Evolutionary conservation across 1,140 invertebrate species (phyloP).

Genomic region (Micrasema minimum): DNA sequence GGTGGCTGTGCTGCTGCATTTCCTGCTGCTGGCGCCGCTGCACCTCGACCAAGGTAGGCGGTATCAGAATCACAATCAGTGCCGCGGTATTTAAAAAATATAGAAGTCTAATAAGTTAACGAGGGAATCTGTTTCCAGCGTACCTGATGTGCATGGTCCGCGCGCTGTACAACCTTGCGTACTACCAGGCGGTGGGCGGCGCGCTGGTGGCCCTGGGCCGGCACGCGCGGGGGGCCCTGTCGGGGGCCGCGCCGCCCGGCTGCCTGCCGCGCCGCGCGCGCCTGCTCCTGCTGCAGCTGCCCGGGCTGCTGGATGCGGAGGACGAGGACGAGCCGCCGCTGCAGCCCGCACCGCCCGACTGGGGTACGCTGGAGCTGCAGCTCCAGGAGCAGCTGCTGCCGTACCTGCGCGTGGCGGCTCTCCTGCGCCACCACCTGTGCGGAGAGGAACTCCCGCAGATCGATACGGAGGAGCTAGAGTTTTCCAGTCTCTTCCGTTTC

Average conservation of each 20-base stretch:
- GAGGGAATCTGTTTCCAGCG: too few species aligned
- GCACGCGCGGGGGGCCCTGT: constrained; percentile 60
- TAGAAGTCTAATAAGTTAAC: too few species aligned
- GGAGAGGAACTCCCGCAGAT: constrained; percentile 81
- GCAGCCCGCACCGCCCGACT: constrained; percentile 39
- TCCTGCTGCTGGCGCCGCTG: constrained; percentile 85
- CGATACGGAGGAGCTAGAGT: constrained; percentile 72
- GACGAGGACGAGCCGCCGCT: constrained; percentile 19
- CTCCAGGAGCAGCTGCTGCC: constrained; percentile 84
- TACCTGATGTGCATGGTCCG: constrained; percentile 89
- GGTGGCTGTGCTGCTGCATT: constrained; percentile 84
- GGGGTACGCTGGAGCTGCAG: constrained; percentile 57
- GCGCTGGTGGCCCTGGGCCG: constrained; percentile 74
- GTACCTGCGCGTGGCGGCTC: constrained; percentile 84
- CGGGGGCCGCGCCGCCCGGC: constrained; percentile 55
- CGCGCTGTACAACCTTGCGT: constrained; percentile 87
- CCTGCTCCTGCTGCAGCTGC: constrained; percentile 56
- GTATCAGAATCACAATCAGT: background rate
- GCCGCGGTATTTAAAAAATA: too few species aligned
- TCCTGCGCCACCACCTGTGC: constrained; percentile 89
- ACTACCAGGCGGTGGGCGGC: constrained; percentile 86
- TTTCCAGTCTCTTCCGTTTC: constrained; percentile 78
- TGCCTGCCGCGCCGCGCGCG: constrained; percentile 47
- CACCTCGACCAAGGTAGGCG: constrained; percentile 86
- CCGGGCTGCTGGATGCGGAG: constrained; percentile 58